Evolutionary conservation across 1,140 invertebrate species (phyloP).

Genomic region (Nomia melanderi): DNA sequence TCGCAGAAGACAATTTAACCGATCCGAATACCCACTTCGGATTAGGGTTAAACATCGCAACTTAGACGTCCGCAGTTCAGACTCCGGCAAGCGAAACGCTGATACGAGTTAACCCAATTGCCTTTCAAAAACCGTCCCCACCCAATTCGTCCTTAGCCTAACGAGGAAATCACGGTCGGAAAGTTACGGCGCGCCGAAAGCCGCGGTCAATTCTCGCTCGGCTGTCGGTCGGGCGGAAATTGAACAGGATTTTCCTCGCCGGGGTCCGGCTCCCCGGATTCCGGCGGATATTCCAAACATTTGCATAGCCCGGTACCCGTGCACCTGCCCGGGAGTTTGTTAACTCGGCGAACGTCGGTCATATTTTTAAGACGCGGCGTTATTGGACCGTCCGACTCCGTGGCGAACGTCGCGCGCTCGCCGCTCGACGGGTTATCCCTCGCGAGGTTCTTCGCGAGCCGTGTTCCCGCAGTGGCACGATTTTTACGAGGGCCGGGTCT

Average conservation of each 20-base stretch:
- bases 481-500: constrained; percentile 29
- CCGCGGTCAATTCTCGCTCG: background rate
- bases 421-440: no score
- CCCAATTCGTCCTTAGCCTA: no score
- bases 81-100: no score
- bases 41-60: no score
- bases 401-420: no score
- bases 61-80: no score
- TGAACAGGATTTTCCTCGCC: background rate
- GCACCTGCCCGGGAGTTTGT: background rate
- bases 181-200: no score
- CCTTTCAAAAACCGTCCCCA: no score
- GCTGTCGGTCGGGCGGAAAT: background rate
- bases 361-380: constrained; percentile 5
- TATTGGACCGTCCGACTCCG: background rate
- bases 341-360: background rate
- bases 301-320: background rate
- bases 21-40: no score
- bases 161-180: no score
- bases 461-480: constrained; percentile 6
- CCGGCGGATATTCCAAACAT: background rate
- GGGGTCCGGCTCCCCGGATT: background rate
- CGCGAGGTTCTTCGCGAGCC: background rate
- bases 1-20: no score
- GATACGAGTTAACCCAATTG: no score